Base-by-base conservation (phyloP, 1,140 invertebrate species). In the Penaeus japonicus region DNA sequence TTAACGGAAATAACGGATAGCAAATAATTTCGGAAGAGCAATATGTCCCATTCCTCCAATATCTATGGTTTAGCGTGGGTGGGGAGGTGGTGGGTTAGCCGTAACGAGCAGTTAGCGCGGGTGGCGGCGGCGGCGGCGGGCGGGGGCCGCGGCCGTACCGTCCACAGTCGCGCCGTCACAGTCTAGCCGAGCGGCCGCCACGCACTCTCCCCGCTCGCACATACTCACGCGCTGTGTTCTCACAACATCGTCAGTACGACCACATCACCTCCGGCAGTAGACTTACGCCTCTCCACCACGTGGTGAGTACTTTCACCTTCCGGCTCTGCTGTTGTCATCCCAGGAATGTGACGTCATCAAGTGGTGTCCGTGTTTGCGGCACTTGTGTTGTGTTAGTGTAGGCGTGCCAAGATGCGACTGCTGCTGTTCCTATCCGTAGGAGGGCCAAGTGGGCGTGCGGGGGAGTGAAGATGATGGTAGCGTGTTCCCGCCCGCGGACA, bases 51-150 rank as follows among this genome's bases (percentile, higher is more conserved):
- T 47, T 47, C 47, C 10, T 47, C 47, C 47, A 4, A 47, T 47
- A 47, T 47, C 47, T 47, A 47, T 59, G 55, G 30, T 32, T 53
- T 17, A 1, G 4, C 18, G 57, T 30, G 81, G 81, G 81, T 17
- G 35, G 81, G 81, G 79, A n/a, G 47, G 81, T 27, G 81, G 24
- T 27, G 53, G 81, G 81, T 55, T 83, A 59, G 59, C 81, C 27
- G 81, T 83, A 83, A 83, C 81, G 81, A 83, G 81, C 59, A 83
- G 81, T 83, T 83, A 83, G 81, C 81, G 81, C 81, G 81, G 81
- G 81, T 65, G 81, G 81, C 57, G 81, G 81, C 27, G 81, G 79
- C 57, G 57, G 57, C 81, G 81, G 81, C 81, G 57, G 81, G 81
- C 81, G 57, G 81, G 27, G 81, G 81, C 47, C 81, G 55, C 27